Conservation (phyloP, 2,113 vertebrate genomes). For the Porphyrio hochstetteri region DNA sequence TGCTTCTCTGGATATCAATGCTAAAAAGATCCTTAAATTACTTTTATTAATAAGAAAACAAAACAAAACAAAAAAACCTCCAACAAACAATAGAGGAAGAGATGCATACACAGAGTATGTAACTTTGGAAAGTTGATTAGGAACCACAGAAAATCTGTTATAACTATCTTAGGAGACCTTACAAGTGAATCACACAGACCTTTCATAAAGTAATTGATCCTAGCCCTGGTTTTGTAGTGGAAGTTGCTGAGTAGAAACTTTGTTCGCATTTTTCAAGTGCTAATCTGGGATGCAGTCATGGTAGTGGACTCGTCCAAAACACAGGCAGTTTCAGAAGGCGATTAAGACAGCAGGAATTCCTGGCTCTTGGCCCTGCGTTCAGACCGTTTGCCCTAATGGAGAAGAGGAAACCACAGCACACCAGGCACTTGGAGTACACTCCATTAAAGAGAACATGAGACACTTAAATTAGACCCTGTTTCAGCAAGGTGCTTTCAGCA, state of each 20-base stretch:
- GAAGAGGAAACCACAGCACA: constrained; percentile 44
- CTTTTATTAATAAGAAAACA: neutral
- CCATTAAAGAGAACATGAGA: constrained; percentile 15
- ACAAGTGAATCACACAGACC: neutral
- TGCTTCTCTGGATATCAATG: neutral
- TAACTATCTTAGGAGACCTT: neutral
- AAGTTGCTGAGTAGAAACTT: constrained; percentile 35
- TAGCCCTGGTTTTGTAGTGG: neutral
- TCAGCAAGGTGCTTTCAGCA: constrained; percentile 34
- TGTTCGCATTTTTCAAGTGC: constrained; percentile 6
- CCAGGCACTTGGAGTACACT: constrained; percentile 21
- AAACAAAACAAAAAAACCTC: neutral
- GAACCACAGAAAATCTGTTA: neutral
- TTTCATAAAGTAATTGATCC: neutral
- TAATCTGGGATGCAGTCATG: neutral
- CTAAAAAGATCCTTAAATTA: neutral
- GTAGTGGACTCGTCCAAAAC: neutral
- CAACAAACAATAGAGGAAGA: neutral
- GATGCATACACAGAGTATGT: accelerated
- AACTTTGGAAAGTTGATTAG: neutral
- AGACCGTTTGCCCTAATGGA: neutral
- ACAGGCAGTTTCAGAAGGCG: neutral
- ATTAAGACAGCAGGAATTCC: constrained; percentile 27
- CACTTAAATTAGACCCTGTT: constrained; percentile 1
- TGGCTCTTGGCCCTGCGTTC: neutral